These are phyloP conservation scores for Strix aluco DNA, from an alignment of 2,113 vertebrate species.

Conservation along the genomic window DNA sequence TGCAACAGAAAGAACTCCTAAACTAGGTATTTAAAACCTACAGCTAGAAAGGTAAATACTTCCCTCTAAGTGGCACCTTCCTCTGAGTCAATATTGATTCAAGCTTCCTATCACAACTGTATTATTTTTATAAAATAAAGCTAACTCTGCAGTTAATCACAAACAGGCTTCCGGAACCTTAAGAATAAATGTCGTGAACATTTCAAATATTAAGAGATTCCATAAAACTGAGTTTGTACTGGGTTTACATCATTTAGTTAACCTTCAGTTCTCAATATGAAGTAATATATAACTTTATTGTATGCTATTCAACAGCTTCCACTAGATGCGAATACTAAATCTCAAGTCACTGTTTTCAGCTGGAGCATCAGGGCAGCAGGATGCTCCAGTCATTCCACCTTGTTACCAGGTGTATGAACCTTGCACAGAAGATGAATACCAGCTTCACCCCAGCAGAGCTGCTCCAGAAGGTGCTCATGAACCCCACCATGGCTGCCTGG, in stretches of 20 bases:
- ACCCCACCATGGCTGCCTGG: no score
- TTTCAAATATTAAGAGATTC: not conserved
- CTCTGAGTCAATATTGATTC: conserved; percentile 5
- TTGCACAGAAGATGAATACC: not conserved
- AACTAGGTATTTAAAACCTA: conserved; percentile 7
- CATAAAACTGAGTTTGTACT: not conserved
- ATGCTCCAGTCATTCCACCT: not conserved
- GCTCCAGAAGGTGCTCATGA: not conserved
- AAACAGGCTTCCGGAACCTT: not conserved
- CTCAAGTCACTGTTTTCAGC: not conserved
- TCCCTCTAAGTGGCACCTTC: not conserved
- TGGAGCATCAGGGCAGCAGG: not conserved
- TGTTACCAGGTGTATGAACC: not conserved
- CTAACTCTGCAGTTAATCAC: not conserved
- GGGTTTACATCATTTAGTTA: not conserved
- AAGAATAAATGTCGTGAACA: not conserved
- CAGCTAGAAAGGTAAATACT: not conserved
- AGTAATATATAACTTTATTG: fast-evolving
- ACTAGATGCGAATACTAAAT: fast-evolving
- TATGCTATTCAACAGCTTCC: not conserved
- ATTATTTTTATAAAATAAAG: not conserved
- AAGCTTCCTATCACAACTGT: not conserved
- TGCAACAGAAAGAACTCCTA: not conserved
- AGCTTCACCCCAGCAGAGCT: not conserved
- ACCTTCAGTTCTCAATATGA: not conserved